phyloP scores from a whole-genome alignment of 2,113 vertebrate species.

The Plecotus auritus region DNA sequence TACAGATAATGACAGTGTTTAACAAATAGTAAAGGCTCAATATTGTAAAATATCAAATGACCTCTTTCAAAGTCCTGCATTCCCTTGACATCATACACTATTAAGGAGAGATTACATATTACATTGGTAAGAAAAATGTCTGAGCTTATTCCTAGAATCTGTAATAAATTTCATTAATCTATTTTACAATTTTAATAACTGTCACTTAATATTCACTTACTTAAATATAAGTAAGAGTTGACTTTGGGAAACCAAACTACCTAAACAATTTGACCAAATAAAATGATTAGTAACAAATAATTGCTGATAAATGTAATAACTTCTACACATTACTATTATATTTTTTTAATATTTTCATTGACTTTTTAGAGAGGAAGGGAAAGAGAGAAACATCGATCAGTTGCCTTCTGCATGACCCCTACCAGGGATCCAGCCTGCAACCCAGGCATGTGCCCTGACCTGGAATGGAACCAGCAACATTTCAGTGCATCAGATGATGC shows the following conservation, averaged over 20 bases:
- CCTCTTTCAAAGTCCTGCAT: neutral
- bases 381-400: neutral
- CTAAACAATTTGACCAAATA: conserved; percentile 8
- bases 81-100: neutral
- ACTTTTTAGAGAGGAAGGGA: neutral
- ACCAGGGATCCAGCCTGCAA: neutral
- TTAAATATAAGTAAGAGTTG: conserved; percentile 3
- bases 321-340: neutral
- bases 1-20: neutral
- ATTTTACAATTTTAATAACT: conserved; percentile 13
- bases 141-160: neutral
- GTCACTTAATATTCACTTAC: neutral
- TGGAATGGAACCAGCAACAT: neutral
- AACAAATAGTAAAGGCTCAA: neutral
- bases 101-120: neutral
- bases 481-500: neutral
- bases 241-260: conserved; percentile 2
- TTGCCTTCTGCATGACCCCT: neutral
- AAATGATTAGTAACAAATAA: conserved; percentile 31
- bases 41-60: conserved; percentile 19
- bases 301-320: neutral
- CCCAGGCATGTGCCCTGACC: neutral
- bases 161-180: neutral
- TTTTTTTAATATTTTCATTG: neutral
- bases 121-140: neutral